Evolutionary conservation across 2,113 vertebrate genomes (phyloP).

Genomic region (Sciurus niger): DNA sequence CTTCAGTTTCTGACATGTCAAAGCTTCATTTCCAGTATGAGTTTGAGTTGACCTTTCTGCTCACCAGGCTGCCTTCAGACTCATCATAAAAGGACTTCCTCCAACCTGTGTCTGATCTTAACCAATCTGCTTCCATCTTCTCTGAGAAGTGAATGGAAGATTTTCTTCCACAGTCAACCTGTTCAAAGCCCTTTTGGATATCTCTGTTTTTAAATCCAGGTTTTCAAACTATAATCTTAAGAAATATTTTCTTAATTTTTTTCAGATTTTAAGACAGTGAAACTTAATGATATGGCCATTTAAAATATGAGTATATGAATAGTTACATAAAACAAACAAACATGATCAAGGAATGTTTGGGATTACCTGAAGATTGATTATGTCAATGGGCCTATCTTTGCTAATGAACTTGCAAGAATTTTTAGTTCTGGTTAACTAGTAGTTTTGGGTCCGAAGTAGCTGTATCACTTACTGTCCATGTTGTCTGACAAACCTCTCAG

Average conservation of each 20-base stretch:
- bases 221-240: conserved; percentile 39
- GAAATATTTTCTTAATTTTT: background rate
- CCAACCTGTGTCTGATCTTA: background rate
- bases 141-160: background rate
- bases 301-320: background rate
- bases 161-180: conserved; percentile 7
- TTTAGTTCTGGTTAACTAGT: background rate
- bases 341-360: background rate
- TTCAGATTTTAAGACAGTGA: background rate
- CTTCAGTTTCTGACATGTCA: background rate
- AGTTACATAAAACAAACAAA: conserved; percentile 15
- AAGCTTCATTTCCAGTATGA: background rate
- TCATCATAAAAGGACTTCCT: background rate
- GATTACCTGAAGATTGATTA: background rate
- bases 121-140: background rate
- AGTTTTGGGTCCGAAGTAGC: background rate
- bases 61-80: background rate
- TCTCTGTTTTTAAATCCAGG: background rate
- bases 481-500: background rate
- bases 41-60: background rate
- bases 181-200: conserved; percentile 1
- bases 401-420: background rate
- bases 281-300: conserved; percentile 28
- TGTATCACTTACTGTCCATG: background rate
- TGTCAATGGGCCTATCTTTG: background rate